Base-by-base conservation (phyloP, 2,888 invertebrate species). In the Lasioglossum zephyrum region DNA sequence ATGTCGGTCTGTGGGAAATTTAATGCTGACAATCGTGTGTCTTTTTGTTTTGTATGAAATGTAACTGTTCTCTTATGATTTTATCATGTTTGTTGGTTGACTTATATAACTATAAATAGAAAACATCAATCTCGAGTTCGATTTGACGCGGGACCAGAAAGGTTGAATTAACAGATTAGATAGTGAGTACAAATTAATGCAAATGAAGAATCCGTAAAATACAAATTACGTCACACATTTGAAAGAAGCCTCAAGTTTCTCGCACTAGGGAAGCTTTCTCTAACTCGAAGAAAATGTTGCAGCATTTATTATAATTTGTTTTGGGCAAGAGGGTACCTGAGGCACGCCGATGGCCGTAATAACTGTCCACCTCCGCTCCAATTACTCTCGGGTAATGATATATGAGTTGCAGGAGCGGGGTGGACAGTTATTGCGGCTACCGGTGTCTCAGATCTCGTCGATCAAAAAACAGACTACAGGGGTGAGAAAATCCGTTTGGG, bases 391-490 rank as follows among this genome's bases (percentile, higher is more conserved):
- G 18, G 31, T 63, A 63, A 63, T 63, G 63, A 63, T 63, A 63
- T 63, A 63, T 18, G 63, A 63, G 63, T 18, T 63, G 31, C 31
- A 31, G 63, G 18, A 63, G 31, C 16, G 18, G 63, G 63, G 18
- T 63, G 63, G 63, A 63, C 63, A 63, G 63, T 63, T 63, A 63
- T 63, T 63, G 18, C 31, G 31, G 63, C 63, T 63, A 63, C 31
- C 63, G 63, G 63, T 63, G 63, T 63, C 73, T 63, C 63, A 63
- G 63, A 18, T 63, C 31, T 26, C 31, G 18, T 36, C 31, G 63
- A 63, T 31, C 31, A 31, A 63, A 63, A 63, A 63, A 63, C 63
- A 18, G 16, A 31, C 31, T 63, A 63, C 31, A 63, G 6, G 63
- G 63, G 63, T 31, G 63, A 63, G 63, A 31, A 31, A 31, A 63